A percentile compares a stretch with the other conserved stretches of the same genome.
Conservation (phyloP, 1,140 invertebrate species). For the Micrasema longulum region DNA sequence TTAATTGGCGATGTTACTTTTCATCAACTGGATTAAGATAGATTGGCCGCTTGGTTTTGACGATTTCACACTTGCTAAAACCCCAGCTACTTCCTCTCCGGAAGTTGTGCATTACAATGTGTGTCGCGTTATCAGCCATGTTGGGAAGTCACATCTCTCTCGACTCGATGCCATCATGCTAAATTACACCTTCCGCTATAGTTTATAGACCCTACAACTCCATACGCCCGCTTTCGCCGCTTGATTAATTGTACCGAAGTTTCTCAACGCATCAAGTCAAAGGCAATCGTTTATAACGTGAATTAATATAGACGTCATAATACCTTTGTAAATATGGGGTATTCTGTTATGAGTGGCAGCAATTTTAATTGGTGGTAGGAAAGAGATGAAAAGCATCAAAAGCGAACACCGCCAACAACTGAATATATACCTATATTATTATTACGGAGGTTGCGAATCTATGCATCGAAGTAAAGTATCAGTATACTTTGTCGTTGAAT, state of each 20-base stretch:
- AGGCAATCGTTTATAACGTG: too few relatives aligned
- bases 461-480: too few relatives aligned
- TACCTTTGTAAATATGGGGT: background rate
- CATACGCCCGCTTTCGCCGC: background rate
- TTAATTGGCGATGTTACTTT: too few relatives aligned
- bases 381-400: too few relatives aligned
- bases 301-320: too few relatives aligned
- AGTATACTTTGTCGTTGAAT: too few relatives aligned
- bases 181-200: constrained; percentile 4
- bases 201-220: background rate
- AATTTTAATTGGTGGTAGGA: too few relatives aligned
- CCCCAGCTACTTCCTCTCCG: constrained; percentile 29
- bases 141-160: constrained; percentile 37
- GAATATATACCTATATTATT: too few relatives aligned
- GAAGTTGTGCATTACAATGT: constrained; percentile 41
- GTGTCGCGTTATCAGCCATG: constrained; percentile 26
- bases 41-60: background rate
- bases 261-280: too few relatives aligned
- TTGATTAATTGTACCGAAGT: background rate
- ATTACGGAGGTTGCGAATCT: too few relatives aligned
- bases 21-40: too few relatives aligned
- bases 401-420: too few relatives aligned
- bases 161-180: background rate
- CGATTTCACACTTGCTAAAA: background rate
- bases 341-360: background rate